phyloP scores from a whole-genome alignment of 2,113 vertebrate genomes.

The human region GRCh38 chr13:54926001-54926500 shows the following conservation, averaged over 20 bases:
- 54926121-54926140: background rate
- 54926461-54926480: background rate
- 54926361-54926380: background rate
- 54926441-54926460: background rate
- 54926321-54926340: background rate
- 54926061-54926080: background rate
- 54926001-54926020: background rate
- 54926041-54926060: background rate
- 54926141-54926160: background rate
- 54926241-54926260: background rate
- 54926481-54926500: background rate
- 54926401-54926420: background rate
- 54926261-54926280: background rate
- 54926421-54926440: background rate
- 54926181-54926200: background rate
- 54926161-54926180: background rate
- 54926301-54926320: background rate
- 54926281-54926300: background rate
- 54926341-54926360: background rate
- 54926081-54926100: background rate
- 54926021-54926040: background rate
- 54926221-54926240: background rate
- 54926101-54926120: background rate
- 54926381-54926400: background rate
- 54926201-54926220: background rate